These are phyloP conservation scores for Camponotus floridanus DNA, from an alignment of 1,140 invertebrate genomes.

Conservation along the genomic window DNA sequence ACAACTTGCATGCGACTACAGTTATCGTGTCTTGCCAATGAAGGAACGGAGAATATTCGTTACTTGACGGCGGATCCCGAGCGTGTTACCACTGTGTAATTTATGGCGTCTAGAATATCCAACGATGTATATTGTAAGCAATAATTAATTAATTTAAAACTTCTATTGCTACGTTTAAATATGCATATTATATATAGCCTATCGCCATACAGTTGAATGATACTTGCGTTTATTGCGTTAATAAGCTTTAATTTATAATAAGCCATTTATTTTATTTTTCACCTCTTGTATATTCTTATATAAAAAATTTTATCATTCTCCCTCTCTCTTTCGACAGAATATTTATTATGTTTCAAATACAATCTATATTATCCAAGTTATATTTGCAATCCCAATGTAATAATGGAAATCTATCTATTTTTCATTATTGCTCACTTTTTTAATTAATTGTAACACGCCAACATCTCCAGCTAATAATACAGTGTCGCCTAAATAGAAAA, in stretches of 20 bases:
- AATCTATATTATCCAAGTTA: neutral
- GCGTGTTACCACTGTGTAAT: conserved; percentile 77
- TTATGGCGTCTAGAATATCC: conserved; percentile 25
- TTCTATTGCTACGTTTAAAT: neutral
- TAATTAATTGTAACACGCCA: conserved; percentile 62
- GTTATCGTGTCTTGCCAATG: conserved; percentile 79
- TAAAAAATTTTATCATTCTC: neutral
- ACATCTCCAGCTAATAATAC: conserved; percentile 65
- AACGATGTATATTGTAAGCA: conserved; percentile 47
- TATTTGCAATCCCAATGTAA: neutral
- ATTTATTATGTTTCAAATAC: too few relatives aligned
- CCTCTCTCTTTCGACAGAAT: too few relatives aligned
- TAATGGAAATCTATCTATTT: conserved; percentile 11
- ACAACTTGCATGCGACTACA: conserved; percentile 83
- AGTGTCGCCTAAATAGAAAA: conserved; percentile 66
- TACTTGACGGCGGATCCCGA: conserved; percentile 68
- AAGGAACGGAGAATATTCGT: conserved; percentile 66
- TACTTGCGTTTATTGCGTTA: neutral
- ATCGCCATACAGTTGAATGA: neutral
- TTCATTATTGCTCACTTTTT: conserved; percentile 29
- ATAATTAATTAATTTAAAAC: conserved; percentile 29
- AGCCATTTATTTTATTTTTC: neutral
- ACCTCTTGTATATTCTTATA: neutral
- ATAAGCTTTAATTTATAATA: neutral
- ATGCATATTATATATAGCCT: neutral